Conservation (phyloP, 2,797 vertebrate species). For the Acanthopagrus latus region DNA sequence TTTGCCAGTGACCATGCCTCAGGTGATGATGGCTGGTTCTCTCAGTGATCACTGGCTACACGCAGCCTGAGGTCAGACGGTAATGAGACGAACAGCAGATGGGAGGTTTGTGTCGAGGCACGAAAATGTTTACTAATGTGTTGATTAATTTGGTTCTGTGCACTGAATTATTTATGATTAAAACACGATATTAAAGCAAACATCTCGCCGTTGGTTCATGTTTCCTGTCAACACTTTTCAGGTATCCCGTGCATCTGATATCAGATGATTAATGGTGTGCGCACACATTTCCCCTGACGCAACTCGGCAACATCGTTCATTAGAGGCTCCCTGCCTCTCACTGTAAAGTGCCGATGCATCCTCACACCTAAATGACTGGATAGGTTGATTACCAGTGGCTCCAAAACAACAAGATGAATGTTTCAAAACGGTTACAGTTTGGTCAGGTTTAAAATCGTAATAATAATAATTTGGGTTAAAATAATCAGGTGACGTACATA, state of each 20-base stretch:
- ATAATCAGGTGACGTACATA: too few species aligned
- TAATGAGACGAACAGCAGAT: neutral
- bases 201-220: neutral
- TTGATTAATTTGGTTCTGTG: neutral
- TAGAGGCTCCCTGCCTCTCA: too few species aligned
- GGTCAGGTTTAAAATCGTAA: too few species aligned
- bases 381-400: too few species aligned
- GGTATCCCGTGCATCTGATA: neutral
- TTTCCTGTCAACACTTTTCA: neutral
- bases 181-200: neutral
- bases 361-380: too few species aligned
- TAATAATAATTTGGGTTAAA: too few species aligned
- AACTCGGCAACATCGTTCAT: neutral
- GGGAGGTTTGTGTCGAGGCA: neutral
- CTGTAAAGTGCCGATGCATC: too few species aligned
- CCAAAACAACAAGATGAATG: too few species aligned
- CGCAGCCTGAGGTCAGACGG: slow-evolving; percentile 9
- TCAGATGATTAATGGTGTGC: neutral
- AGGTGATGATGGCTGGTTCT: neutral
- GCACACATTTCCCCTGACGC: neutral
- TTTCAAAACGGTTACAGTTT: too few species aligned
- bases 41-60: slow-evolving; percentile 1
- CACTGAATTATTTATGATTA: slow-evolving; percentile 3
- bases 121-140: neutral
- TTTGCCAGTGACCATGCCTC: neutral